These are phyloP conservation scores for Heloderma charlesbogerti DNA, from an alignment of 2,113 vertebrate genomes.

Conservation along the genomic window DNA sequence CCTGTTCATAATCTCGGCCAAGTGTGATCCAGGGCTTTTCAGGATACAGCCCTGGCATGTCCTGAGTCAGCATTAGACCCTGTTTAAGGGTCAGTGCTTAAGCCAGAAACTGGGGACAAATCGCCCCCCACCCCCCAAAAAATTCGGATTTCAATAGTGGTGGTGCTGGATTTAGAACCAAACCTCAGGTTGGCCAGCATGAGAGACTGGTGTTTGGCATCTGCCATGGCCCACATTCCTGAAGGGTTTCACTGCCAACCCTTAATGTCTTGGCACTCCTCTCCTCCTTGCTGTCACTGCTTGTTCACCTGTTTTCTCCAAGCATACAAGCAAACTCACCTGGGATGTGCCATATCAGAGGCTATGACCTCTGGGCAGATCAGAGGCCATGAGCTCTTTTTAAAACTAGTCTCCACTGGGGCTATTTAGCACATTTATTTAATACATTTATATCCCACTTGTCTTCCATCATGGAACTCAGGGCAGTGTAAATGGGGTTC, in stretches of 20 bases:
- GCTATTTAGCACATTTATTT: no score
- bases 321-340: no score
- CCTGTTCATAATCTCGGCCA: neutral
- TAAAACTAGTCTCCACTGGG: neutral
- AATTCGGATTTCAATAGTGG: neutral
- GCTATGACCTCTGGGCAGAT: no score
- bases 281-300: neutral
- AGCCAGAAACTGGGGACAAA: neutral
- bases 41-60: neutral
- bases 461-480: no score
- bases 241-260: neutral
- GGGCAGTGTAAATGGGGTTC: no score
- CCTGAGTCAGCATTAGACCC: neutral
- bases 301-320: neutral
- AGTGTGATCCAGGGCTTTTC: neutral
- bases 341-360: no score
- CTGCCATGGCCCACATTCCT: no score
- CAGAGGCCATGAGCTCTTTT: no score
- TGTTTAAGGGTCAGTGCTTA: neutral
- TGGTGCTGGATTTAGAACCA: neutral
- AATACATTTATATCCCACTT: no score
- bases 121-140: no score
- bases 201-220: neutral
- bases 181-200: neutral
- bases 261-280: neutral